Evolutionary conservation across 2,113 vertebrate species (phyloP).

Genomic region (Cyanoramphus novaezelandiae): DNA sequence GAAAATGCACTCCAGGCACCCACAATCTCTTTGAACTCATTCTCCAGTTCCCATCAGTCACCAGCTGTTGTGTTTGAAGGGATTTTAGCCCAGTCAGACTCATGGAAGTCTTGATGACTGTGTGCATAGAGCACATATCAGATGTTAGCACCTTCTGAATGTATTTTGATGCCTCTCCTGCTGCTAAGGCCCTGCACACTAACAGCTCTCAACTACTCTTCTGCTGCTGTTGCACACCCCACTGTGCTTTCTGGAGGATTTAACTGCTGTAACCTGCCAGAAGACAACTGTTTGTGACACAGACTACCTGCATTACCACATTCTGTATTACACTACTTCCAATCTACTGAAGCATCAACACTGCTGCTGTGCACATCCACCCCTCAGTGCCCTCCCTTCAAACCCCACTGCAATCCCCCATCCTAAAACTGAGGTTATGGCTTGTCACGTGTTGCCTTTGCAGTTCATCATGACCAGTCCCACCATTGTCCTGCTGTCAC

Average conservation of each 20-base stretch:
- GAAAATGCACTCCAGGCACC: background rate
- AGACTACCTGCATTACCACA: too few relatives aligned
- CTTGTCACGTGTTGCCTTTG: background rate
- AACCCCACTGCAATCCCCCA: background rate
- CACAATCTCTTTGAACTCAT: background rate
- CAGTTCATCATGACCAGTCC: background rate
- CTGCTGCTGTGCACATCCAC: background rate
- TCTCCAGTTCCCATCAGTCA: background rate
- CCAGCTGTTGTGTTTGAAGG: background rate
- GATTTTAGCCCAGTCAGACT: background rate
- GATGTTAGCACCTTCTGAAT: background rate
- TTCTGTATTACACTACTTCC: background rate
- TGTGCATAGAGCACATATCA: accelerated
- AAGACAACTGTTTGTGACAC: background rate
- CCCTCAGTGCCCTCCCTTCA: background rate
- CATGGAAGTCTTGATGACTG: background rate
- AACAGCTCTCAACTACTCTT: background rate
- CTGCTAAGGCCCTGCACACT: background rate
- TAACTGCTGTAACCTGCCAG: background rate
- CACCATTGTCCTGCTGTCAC: background rate
- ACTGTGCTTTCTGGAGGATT: background rate
- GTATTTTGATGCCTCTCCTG: background rate
- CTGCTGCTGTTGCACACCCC: background rate
- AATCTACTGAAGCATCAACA: background rate
- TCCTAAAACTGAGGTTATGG: background rate